phyloP scores from a whole-genome alignment of 2,888 invertebrate genomes.

The Mechanitis messenoides region DNA sequence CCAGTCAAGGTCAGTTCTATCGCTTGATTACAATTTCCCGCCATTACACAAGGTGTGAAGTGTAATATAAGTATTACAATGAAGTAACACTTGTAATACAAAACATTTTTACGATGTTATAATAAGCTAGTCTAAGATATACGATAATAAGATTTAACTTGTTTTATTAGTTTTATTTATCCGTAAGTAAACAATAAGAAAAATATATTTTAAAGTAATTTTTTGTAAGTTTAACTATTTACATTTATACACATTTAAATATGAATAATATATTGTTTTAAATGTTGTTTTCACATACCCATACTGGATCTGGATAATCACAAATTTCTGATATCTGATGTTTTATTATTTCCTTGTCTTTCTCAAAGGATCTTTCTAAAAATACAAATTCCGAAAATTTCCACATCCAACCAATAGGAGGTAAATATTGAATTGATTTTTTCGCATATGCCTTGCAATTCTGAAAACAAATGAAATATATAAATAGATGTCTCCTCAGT shows the following conservation, averaged over 20 bases:
- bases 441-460: constrained; percentile 97
- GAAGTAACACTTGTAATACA: neutral
- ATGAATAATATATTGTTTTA: too few species aligned
- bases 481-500: neutral
- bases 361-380: constrained; percentile 92
- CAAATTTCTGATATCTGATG: constrained; percentile 87
- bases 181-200: too few species aligned
- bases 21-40: neutral
- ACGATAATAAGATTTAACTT: too few species aligned
- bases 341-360: constrained; percentile 90
- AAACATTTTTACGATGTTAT: too few species aligned
- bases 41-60: neutral
- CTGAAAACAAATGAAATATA: constrained; percentile 51
- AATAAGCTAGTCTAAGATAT: too few species aligned
- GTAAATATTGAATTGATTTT: constrained; percentile 92
- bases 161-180: too few species aligned
- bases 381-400: constrained; percentile 96
- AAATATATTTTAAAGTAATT: too few species aligned
- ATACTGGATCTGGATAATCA: constrained; percentile 93
- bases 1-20: neutral
- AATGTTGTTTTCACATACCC: constrained; percentile 75
- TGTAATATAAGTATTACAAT: neutral
- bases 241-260: too few species aligned
- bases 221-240: too few species aligned
- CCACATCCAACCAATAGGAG: constrained; percentile 97